Evolutionary conservation across 2,113 vertebrate genomes (phyloP), one percentile per base, ranked within the genome.

Genomic region (Isichthys henryi): DNA sequence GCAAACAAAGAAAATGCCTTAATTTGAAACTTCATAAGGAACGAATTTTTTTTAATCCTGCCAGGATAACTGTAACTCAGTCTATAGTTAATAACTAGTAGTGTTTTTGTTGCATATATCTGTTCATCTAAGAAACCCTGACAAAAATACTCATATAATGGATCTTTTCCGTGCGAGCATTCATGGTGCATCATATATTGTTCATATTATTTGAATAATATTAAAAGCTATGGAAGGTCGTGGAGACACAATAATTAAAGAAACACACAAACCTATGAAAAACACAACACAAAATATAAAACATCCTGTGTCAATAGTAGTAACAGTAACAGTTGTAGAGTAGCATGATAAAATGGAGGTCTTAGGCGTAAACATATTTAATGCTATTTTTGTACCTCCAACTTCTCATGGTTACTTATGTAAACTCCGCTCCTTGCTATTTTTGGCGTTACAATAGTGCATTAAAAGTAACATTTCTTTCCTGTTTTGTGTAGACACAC

Each of bases 1-100:
- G 83, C 88, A 88, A 88, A 89, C 49, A 85, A n/a, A 84, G 10
- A 70, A 31, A 52, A 80, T 50, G 50, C 46, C 45, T 45, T 39
- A 89, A 50, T 56, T 17, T 83, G 19, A 85, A n/a, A 56, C 7
- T 66, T 58, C 88, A 52, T 86, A 50, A 58, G 27, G 43, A 85
- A 49, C 39, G 49, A 89, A 27, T 10, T 13, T 48, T 52, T 80
- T 6, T 39, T 39, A 49, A 85, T 62, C 13, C 31, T 17, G 31
- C 27, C 70, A 6, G 3, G 13, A 77, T 6, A 35, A 77, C 35
- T 39, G 70, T 77, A 80, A 80, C 17, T 39, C 17, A 15, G 31
- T 80, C 74, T 80, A 77, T 80, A 77, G 70, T 1, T n/a, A 39
- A 77, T 77, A 39, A 19, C 70, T 77, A 39, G 7, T 35, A 39